Base-by-base conservation (phyloP, 1,140 invertebrate genomes). In the Danaus melanippus region DNA sequence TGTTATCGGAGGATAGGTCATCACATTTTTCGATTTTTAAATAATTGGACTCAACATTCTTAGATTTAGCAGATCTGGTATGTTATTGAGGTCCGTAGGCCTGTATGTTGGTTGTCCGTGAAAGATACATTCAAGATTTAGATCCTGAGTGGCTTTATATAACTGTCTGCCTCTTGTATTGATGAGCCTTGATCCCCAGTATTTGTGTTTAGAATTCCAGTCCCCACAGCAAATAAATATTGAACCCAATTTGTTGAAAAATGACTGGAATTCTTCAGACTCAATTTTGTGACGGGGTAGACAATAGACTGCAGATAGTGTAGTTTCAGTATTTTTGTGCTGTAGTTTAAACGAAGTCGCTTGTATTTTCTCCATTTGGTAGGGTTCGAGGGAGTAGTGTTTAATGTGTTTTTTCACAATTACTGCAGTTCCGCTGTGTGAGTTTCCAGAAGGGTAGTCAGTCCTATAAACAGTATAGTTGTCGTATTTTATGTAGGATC, bases 141-240 rank as follows among this genome's bases (percentile, higher is more conserved):
- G n/a, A n/a, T n/a, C 43, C 8, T 50, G 46, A 10, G 74, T 69
- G 10, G 66, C 56, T 60, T 50, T 58, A 10, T 73, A 65, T 4
- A 81, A 61, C 52, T 79, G 62, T 17, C 62, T 46, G 0, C 57
- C 60, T 58, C 58, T 62, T n/a, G n/a, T n/a, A n/a, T n/a, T n/a
- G n/a, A n/a, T n/a, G n/a, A n/a, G n/a, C n/a, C n/a, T n/a, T n/a
- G n/a, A n/a, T n/a, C n/a, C n/a, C n/a, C 9, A 59, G 58, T 0
- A 46, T 60, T 50, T 58, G 45, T 84, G 73, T 67, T 87, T 87
- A 10, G 77, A 75, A 56, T 87, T 88, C 45, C 69, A 86, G 50
- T 87, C 78, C 0, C 81, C 81, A 10, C 74, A 63, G 10, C 12
- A 46, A 7, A 69, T 40, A 39, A 58, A 67, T 17, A 47, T 21